phyloP scores from a whole-genome alignment of 2,888 invertebrate genomes.

The Nymphalis polychloros region DNA sequence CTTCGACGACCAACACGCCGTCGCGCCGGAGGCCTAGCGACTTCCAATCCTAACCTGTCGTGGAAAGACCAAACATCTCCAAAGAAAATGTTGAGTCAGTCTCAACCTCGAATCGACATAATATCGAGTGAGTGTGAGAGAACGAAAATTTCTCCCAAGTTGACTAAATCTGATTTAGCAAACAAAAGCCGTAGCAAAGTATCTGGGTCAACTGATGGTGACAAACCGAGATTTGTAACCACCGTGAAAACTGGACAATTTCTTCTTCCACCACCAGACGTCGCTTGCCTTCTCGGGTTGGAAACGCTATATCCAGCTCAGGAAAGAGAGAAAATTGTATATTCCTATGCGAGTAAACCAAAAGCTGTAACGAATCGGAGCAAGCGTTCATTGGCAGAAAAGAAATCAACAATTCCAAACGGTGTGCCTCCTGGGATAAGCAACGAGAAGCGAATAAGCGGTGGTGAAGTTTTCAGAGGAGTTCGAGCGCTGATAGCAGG shows the following conservation, averaged over 20 bases:
- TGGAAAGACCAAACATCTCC: constrained; percentile 38
- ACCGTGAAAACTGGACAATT: constrained; percentile 91
- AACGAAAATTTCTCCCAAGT: constrained; percentile 47
- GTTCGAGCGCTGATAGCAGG: constrained; percentile 63
- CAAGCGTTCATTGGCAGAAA: constrained; percentile 47
- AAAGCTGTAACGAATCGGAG: constrained; percentile 68
- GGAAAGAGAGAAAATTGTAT: constrained; percentile 72
- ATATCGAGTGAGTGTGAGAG: constrained; percentile 47
- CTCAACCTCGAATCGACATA: constrained; percentile 60
- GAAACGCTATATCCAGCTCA: constrained; percentile 63
- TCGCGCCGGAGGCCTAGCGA: constrained; percentile 56
- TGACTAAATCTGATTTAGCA: constrained; percentile 53
- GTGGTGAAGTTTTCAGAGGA: constrained; percentile 44
- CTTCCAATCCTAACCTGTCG: constrained; percentile 84
- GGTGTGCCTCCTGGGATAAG: constrained; percentile 31
- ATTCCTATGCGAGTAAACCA: constrained; percentile 86
- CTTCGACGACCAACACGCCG: constrained; percentile 59
- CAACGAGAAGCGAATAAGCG: constrained; percentile 30
- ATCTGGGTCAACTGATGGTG: constrained; percentile 49
- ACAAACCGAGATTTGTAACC: constrained; percentile 86
- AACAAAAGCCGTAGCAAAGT: constrained; percentile 44
- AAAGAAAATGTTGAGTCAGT: constrained; percentile 50
- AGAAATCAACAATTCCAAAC: constrained; percentile 41
- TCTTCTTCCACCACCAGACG: constrained; percentile 88
- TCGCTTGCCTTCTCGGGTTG: constrained; percentile 84